Evolutionary conservation across 1,140 invertebrate species (phyloP).

Genomic region (Protaetia brevitarsis): DNA sequence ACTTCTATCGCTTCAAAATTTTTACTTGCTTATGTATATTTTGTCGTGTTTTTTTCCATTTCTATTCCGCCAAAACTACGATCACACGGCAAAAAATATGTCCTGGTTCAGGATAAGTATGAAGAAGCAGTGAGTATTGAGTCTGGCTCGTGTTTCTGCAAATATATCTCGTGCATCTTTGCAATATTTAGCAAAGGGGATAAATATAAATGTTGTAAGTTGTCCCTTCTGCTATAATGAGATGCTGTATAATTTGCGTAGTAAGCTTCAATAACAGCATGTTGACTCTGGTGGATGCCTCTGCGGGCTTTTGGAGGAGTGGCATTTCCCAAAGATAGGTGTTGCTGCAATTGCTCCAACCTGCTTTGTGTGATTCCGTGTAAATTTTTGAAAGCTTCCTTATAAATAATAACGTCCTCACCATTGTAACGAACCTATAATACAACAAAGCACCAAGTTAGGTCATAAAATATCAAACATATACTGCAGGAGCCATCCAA

Average conservation of each 20-base stretch:
- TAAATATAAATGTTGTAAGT: neutral
- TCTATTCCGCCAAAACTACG: neutral
- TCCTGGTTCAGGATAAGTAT: constrained; percentile 5
- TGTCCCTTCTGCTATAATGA: neutral
- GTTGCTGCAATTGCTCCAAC: neutral
- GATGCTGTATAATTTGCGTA: no score
- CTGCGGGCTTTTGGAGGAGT: no score
- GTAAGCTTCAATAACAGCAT: no score
- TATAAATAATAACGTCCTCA: neutral
- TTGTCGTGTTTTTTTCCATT: constrained; percentile 2
- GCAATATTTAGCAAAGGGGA: neutral
- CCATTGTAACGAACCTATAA: no score
- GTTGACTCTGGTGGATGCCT: no score
- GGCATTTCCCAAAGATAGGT: no score
- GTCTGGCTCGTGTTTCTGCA: neutral
- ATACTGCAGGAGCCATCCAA: neutral
- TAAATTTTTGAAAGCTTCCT: neutral
- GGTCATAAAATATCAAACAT: neutral
- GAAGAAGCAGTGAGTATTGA: neutral
- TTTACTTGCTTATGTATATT: neutral
- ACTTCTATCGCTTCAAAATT: neutral
- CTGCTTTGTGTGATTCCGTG: no score
- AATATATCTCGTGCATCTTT: neutral
- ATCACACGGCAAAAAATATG: constrained; percentile 11
- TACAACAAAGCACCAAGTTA: neutral